phyloP scores from a whole-genome alignment of 2,888 invertebrate genomes.

The Nephrotoma flavescens region DNA sequence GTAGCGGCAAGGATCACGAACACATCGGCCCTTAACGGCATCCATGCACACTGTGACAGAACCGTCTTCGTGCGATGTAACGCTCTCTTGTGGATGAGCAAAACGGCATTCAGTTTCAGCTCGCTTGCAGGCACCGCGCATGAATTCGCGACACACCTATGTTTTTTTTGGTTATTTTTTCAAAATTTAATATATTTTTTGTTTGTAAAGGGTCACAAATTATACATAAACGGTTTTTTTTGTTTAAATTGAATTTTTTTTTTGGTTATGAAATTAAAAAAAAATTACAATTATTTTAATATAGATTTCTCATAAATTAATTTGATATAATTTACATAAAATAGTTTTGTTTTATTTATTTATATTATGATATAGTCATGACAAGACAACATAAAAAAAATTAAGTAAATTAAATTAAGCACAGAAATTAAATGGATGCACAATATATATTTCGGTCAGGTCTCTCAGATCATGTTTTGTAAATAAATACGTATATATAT shows the following conservation, averaged over 20 bases:
- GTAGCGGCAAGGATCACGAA: conserved; percentile 99
- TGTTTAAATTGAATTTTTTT: neutral
- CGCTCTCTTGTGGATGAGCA: conserved; percentile 96
- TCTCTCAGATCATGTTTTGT: neutral
- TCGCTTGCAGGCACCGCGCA: conserved; percentile 97
- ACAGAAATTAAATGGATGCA: neutral
- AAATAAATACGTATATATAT: neutral
- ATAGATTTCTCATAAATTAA: neutral
- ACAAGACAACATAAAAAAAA: neutral
- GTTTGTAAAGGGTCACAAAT: neutral
- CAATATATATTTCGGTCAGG: neutral
- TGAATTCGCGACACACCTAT: conserved; percentile 97
- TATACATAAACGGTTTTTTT: conserved; percentile 3
- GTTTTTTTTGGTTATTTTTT: conserved; percentile 10
- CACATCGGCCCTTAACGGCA: conserved; percentile 97
- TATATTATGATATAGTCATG: neutral
- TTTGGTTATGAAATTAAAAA: neutral
- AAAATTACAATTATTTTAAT: neutral
- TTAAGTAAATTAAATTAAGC: neutral
- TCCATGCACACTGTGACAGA: conserved; percentile 99
- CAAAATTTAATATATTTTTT: neutral
- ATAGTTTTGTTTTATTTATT: neutral
- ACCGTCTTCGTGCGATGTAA: conserved; percentile 94
- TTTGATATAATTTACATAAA: neutral
- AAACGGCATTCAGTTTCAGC: conserved; percentile 96